Conservation (phyloP, 1,140 invertebrate genomes). For the Nautilus pompilius region DNA sequence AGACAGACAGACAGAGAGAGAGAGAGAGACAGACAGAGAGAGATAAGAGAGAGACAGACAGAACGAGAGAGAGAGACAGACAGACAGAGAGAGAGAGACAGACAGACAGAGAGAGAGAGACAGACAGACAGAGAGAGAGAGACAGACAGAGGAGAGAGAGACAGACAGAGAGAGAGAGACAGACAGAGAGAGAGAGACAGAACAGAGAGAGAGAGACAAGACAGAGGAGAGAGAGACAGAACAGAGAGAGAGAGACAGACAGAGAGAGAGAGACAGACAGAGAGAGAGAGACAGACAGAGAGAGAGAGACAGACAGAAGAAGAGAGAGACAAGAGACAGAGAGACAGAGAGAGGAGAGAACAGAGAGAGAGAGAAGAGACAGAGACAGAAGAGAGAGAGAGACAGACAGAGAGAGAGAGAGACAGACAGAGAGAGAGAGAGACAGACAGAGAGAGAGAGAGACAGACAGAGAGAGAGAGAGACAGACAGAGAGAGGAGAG, state of each 20-base stretch:
- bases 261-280: background rate
- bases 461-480: background rate
- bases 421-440: background rate
- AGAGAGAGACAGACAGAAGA: background rate
- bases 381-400: background rate
- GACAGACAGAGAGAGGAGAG: background rate
- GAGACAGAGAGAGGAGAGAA: background rate
- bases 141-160: too few species aligned
- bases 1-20: background rate
- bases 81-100: background rate
- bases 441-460: background rate
- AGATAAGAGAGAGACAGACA: background rate
- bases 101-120: background rate
- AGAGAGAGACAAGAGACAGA: background rate
- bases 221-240: background rate
- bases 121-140: too few species aligned
- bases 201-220: background rate
- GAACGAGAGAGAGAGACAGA: background rate
- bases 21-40: background rate
- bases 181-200: background rate
- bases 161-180: background rate
- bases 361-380: background rate
- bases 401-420: background rate
- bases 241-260: background rate
- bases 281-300: background rate